These are phyloP conservation scores for Bos taurus DNA, from an alignment of 2,113 vertebrate species.

Conservation along the genomic window ARS-UCD2.0 NC_037329.1:2270501-2271000, in stretches of 20 bases:
- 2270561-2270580: too few species aligned
- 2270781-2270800: neutral
- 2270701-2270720: neutral
- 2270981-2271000: neutral
- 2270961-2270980: neutral
- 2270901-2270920: neutral
- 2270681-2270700: too few species aligned
- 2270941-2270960: neutral
- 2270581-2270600: too few species aligned
- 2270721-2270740: neutral
- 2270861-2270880: neutral
- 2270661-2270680: too few species aligned
- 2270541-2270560: too few species aligned
- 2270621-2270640: too few species aligned
- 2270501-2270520: too few species aligned
- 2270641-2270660: too few species aligned
- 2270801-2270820: neutral
- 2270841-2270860: neutral
- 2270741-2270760: neutral
- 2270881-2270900: neutral
- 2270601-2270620: too few species aligned
- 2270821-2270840: neutral
- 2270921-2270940: neutral
- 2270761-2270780: neutral
- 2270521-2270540: too few species aligned